Evolutionary conservation across 2,797 vertebrate genomes (phyloP).

Genomic region (Varecia variegata): DNA sequence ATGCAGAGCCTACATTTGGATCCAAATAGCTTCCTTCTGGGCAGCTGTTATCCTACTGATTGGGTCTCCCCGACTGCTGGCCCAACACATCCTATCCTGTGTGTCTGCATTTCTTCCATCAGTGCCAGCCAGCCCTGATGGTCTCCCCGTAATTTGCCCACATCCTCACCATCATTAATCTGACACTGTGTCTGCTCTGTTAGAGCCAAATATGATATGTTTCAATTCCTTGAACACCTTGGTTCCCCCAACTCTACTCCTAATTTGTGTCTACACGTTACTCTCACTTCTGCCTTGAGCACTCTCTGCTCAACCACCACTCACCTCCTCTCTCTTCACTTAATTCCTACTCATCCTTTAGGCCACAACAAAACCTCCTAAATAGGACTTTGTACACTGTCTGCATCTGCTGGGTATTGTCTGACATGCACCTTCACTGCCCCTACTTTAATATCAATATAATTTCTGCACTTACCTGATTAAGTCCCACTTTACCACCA

Average conservation of each 20-base stretch:
- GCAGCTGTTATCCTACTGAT: not conserved
- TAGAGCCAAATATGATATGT: not conserved
- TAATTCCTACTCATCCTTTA: not conserved
- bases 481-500: not conserved
- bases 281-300: not conserved
- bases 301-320: not conserved
- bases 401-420: not conserved
- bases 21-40: not conserved
- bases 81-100: not conserved
- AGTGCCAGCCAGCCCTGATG: no score
- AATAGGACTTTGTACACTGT: not conserved
- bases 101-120: not conserved
- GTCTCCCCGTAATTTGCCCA: not conserved
- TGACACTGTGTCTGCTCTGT: not conserved
- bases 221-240: not conserved
- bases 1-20: not conserved
- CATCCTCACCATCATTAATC: not conserved
- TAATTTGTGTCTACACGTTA: not conserved
- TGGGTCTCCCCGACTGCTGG: not conserved
- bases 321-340: not conserved
- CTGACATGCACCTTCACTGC: not conserved
- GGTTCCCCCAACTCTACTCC: not conserved
- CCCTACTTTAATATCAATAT: not conserved
- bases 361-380: not conserved
- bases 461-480: not conserved